phyloP scores from a whole-genome alignment of 2,888 invertebrate species.

The Cryptosula pallasiana region DNA sequence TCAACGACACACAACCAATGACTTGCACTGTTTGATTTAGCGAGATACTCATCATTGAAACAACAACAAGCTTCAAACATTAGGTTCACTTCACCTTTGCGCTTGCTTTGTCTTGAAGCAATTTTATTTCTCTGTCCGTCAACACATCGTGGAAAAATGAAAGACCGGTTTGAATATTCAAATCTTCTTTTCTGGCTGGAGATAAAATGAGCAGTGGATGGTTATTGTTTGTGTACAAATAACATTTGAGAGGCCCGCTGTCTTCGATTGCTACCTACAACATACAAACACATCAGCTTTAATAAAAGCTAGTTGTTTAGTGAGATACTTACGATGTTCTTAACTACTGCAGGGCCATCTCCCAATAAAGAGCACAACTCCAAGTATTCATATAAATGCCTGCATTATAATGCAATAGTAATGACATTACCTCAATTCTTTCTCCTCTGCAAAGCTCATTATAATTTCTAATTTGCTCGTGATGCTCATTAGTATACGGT shows the following conservation, averaged over 20 bases:
- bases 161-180: slow-evolving; percentile 2
- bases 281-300: no score
- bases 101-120: neutral
- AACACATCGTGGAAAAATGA: slow-evolving; percentile 10
- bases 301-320: no score
- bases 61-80: no score
- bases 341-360: no score
- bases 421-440: neutral
- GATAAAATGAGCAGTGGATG: slow-evolving; percentile 8
- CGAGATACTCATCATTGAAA: no score
- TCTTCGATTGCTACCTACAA: no score
- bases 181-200: neutral
- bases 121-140: slow-evolving; percentile 1
- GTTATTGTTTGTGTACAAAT: slow-evolving; percentile 19
- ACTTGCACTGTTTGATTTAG: no score
- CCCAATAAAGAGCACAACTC: no score
- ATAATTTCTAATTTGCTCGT: neutral
- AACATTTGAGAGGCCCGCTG: neutral
- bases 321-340: no score
- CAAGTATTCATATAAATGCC: no score
- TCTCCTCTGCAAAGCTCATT: slow-evolving; percentile 20
- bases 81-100: neutral
- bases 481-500: neutral
- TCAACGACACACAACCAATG: no score
- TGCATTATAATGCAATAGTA: no score